Evolutionary conservation across 1,140 invertebrate genomes (phyloP), one percentile per base, ranked within the genome.

Genomic region (Galleria mellonella): DNA sequence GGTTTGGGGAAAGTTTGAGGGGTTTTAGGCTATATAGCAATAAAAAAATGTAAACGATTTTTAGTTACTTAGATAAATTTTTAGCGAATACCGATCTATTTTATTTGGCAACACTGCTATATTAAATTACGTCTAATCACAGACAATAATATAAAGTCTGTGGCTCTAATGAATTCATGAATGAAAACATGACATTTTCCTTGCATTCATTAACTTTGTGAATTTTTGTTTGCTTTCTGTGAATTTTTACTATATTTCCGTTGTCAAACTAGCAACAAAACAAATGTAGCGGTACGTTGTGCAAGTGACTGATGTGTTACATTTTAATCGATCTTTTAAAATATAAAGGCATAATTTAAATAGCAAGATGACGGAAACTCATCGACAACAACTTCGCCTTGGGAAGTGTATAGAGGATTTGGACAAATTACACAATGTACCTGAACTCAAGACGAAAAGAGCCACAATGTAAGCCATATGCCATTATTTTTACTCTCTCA

Each of bases 371-470:
- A 83, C 85, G 44, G 82, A 87, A 65, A 72, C 77, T 47, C 17
- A 23, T 23, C 78, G 88, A 58, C 64, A 82, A 53, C 79, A 87
- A 59, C 70, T 89, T 32, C 71, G 89, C 62, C 67, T 88, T 58
- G 87, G 77, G 38, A 83, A 83, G 54, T 82, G 74, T 51, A 74
- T 89, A 11, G 86, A 88, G 36, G 88, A 88, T 67, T 75, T 89
- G 61, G 87, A 88, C 47, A 83, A 87, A 71, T 45, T 82, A 55
- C 69, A 87, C 51, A 75, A 70, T 54, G 77, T 88, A 69, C 86
- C 87, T 46, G 84, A 89, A 55, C 55, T 88, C 32, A 87, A 86
- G 51, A 59, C 67, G 15, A 88, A 82, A 51, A 83, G 72, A 57
- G 82, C 87, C 36, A 83, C 72, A 38, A 62, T 86, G 88, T 89